phyloP scores from a whole-genome alignment of 1,140 invertebrate genomes.

The Mya arenaria region DNA sequence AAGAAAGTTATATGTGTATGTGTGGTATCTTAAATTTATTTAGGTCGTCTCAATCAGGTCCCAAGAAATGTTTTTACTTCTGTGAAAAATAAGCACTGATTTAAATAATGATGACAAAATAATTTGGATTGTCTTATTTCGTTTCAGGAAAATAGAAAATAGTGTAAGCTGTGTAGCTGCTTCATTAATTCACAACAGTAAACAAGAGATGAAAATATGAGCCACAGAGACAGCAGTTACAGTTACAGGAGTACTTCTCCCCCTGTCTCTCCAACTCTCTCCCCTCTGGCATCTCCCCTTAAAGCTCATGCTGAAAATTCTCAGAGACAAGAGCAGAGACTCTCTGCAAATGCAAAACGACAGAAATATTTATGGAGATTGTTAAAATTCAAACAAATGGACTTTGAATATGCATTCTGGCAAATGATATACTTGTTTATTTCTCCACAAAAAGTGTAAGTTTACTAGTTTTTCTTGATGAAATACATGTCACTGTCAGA shows the following conservation, averaged over 20 bases:
- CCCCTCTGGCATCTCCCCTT: slow-evolving; percentile 61
- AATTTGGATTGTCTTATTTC: no score
- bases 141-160: no score
- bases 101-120: no score
- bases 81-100: no score
- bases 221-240: slow-evolving; percentile 54
- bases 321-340: slow-evolving; percentile 63
- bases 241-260: slow-evolving; percentile 70
- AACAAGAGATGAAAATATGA: slow-evolving; percentile 25
- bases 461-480: no score
- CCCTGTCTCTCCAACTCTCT: slow-evolving; percentile 61
- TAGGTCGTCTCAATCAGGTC: no score
- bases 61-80: no score
- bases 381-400: slow-evolving; percentile 98
- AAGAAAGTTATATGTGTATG: no score
- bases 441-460: slow-evolving; percentile 96
- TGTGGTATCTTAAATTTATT: no score
- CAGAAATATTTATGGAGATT: slow-evolving; percentile 96
- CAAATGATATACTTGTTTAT: slow-evolving; percentile 99
- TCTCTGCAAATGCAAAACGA: slow-evolving; percentile 91
- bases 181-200: no score
- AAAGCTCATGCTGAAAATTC: slow-evolving; percentile 51
- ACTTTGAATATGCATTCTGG: slow-evolving; percentile 99
- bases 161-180: no score
- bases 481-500: background rate